These are phyloP conservation scores for Neoscelio sp. DNA, from an alignment of 2,888 invertebrate species.

Conservation along the genomic window DNA sequence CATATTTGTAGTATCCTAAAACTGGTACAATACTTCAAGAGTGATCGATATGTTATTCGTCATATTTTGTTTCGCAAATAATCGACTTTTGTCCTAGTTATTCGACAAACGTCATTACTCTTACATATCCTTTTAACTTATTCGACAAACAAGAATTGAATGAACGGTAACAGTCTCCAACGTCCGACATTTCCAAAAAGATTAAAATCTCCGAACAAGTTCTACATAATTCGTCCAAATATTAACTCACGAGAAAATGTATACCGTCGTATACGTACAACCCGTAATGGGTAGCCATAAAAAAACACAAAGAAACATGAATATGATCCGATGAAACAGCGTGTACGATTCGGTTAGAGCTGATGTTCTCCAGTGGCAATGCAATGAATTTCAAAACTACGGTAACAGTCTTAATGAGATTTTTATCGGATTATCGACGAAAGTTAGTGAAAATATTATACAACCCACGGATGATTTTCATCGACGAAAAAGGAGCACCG, in stretches of 20 bases:
- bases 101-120: not conserved
- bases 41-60: not conserved
- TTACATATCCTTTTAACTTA: not conserved
- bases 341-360: constrained; percentile 9
- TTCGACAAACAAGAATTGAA: not conserved
- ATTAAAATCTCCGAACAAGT: too few relatives aligned
- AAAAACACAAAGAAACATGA: not conserved
- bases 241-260: too few relatives aligned
- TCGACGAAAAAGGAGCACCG: constrained; percentile 30
- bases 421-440: constrained; percentile 76
- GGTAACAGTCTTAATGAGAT: constrained; percentile 73
- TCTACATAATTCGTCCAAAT: too few relatives aligned
- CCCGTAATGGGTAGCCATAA: too few relatives aligned
- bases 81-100: constrained; percentile 6
- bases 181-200: too few relatives aligned
- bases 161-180: not conserved
- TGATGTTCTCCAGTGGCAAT: not conserved
- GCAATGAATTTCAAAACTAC: constrained; percentile 46
- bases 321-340: constrained; percentile 1
- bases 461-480: constrained; percentile 44
- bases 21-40: not conserved
- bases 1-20: not conserved
- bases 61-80: constrained; percentile 3
- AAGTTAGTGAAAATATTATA: constrained; percentile 71
- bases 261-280: too few relatives aligned